Evolutionary conservation across 2,888 invertebrate species (phyloP).

Genomic region (Crematogaster levior): DNA sequence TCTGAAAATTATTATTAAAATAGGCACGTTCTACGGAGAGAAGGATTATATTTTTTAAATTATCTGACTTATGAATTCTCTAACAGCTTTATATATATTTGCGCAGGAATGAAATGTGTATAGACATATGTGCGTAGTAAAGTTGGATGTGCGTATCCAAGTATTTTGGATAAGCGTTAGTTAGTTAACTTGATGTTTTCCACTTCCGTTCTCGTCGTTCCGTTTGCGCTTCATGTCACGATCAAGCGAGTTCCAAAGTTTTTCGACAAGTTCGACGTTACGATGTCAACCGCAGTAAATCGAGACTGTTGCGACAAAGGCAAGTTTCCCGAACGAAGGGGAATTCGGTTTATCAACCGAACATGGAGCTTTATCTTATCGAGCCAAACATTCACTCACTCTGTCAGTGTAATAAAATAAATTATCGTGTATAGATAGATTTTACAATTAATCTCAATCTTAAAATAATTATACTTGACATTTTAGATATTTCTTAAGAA

Average conservation of each 20-base stretch:
- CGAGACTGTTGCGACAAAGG: conserved; percentile 49
- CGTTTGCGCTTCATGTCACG: conserved; percentile 39
- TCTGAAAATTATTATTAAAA: background rate
- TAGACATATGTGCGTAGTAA: background rate
- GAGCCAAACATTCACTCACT: background rate
- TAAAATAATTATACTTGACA: background rate
- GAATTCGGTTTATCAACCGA: conserved; percentile 15
- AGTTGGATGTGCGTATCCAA: background rate
- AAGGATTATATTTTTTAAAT: background rate
- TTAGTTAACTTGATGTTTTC: conserved; percentile 23
- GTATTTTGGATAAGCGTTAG: conserved; percentile 27
- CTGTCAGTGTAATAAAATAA: background rate
- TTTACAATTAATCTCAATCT: background rate
- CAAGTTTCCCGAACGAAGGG: background rate
- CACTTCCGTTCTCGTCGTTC: conserved; percentile 8
- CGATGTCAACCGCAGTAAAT: conserved; percentile 43
- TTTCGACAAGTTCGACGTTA: conserved; percentile 53
- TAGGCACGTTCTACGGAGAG: background rate
- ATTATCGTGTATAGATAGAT: background rate
- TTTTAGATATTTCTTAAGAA: background rate
- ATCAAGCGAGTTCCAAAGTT: conserved; percentile 46
- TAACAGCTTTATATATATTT: background rate
- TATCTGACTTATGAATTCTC: background rate
- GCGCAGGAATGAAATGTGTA: background rate
- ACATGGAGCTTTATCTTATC: background rate